Conservation (phyloP, 2,888 invertebrate genomes). For the Spatulosminthurus flaviceps region DNA sequence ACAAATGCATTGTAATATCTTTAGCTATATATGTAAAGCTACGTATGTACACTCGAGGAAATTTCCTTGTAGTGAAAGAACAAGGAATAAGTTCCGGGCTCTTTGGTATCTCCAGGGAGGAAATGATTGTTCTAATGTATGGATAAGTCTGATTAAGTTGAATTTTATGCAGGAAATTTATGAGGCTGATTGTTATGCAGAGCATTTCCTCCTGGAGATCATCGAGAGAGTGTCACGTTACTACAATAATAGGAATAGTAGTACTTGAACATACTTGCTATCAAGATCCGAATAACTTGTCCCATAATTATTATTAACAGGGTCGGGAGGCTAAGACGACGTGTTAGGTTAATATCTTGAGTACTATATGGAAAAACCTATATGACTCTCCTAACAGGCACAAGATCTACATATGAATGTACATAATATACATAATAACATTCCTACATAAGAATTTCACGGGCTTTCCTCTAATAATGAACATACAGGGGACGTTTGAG, state of each 20-base stretch:
- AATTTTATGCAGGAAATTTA: conserved; percentile 10
- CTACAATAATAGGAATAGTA: conserved; percentile 6
- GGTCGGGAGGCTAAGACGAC: not conserved
- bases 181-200: conserved; percentile 20
- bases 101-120: not conserved
- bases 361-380: no score
- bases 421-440: no score
- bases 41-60: no score
- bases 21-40: no score
- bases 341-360: not conserved
- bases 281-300: not conserved
- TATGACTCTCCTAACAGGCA: no score
- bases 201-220: conserved; percentile 5
- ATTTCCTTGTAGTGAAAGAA: no score
- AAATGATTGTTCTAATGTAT: conserved; percentile 16
- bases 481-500: not conserved
- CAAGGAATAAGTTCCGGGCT: no score
- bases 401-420: no score
- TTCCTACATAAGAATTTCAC: no score
- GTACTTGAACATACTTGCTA: no score
- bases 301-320: not conserved
- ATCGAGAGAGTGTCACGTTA: conserved; percentile 4
- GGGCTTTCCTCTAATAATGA: conserved; percentile 8
- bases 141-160: conserved; percentile 20
- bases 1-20: no score